Evolutionary conservation across 2,113 vertebrate species (phyloP).

Genomic region (Chaenogobius annularis): DNA sequence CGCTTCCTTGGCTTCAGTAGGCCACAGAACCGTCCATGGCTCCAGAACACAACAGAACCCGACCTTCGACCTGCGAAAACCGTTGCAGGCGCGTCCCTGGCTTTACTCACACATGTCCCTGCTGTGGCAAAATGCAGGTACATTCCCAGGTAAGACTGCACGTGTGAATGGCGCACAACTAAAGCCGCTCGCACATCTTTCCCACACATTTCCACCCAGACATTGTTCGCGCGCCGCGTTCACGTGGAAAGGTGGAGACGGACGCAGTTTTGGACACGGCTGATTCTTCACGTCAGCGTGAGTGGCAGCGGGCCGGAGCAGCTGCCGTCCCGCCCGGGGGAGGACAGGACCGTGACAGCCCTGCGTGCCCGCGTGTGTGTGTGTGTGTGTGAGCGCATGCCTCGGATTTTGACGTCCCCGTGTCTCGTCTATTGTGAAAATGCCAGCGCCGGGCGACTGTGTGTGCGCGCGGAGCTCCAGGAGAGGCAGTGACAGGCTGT

Average conservation of each 20-base stretch:
- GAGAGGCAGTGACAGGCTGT: conserved; percentile 66
- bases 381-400: conserved; percentile 53
- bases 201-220: no score
- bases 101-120: no score
- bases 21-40: conserved; percentile 9
- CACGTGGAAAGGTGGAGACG: neutral
- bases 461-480: conserved; percentile 35
- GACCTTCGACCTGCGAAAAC: conserved; percentile 23
- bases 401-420: conserved; percentile 64
- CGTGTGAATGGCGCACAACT: no score
- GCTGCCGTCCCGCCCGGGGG: conserved; percentile 57
- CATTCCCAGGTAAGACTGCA: no score
- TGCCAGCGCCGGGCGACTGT: conserved; percentile 35
- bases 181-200: no score
- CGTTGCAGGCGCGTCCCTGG: no score
- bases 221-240: no score
- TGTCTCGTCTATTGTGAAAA: conserved; percentile 66
- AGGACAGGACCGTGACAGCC: conserved; percentile 45
- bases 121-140: no score
- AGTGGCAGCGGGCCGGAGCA: conserved; percentile 61
- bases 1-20: neutral
- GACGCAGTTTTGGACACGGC: conserved; percentile 44
- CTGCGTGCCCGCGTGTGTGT: no score
- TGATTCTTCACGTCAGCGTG: conserved; percentile 57
- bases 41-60: conserved; percentile 22